Evolutionary conservation across 2,113 vertebrate genomes (phyloP).

Genomic region (Capricornis sumatraensis): DNA sequence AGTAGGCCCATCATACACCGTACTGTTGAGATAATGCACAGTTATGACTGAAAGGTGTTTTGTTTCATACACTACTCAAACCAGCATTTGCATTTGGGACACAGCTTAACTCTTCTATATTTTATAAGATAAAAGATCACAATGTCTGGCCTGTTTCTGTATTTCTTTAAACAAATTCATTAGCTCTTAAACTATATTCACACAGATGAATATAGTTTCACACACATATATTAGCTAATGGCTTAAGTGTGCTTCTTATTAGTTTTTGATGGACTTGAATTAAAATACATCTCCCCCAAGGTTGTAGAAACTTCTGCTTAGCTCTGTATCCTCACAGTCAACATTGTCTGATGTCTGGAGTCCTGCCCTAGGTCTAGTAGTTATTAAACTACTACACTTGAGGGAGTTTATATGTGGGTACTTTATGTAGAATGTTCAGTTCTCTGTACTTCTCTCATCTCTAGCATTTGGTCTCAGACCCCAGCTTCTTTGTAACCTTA

Average conservation of each 20-base stretch:
- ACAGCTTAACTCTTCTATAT: not conserved
- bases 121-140: not conserved
- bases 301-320: not conserved
- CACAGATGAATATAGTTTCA: not conserved
- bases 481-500: not conserved
- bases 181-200: not conserved
- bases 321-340: not conserved
- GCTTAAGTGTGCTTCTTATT: not conserved
- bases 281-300: not conserved
- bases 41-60: not conserved
- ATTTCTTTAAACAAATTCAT: constrained; percentile 31
- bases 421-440: not conserved
- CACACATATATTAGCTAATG: not conserved
- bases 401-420: not conserved
- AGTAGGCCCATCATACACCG: not conserved
- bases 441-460: not conserved
- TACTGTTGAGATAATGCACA: not conserved
- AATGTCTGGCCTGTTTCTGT: not conserved
- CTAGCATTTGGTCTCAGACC: not conserved
- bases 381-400: not conserved
- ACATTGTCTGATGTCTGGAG: not conserved
- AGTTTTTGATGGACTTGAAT: not conserved
- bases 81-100: not conserved
- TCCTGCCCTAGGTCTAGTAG: not conserved
- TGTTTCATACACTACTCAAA: constrained; percentile 5